A percentile compares a stretch with the other conserved stretches of the same genome.
These are phyloP conservation scores for Alca torda DNA, from an alignment of 2,797 vertebrate species.

Conservation along the genomic window DNA sequence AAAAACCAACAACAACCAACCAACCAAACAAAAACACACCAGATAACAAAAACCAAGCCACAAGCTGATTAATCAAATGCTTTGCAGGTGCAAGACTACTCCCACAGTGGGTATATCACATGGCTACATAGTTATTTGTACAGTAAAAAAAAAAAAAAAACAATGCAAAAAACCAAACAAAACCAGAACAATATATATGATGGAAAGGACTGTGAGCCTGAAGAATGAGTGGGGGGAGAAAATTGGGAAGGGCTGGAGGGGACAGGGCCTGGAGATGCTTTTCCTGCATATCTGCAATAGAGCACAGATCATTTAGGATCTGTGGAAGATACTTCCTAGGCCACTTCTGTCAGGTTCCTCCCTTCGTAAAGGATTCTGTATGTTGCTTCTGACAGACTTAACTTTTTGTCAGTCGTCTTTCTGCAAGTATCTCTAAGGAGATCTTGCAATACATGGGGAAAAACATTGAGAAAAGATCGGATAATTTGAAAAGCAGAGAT, in stretches of 20 bases:
- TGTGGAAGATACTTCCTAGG: neutral
- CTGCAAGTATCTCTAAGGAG: neutral
- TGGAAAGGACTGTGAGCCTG: neutral
- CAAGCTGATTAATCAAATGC: neutral
- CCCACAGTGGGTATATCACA: neutral
- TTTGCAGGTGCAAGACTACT: neutral
- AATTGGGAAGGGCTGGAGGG: neutral
- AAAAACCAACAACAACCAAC: neutral
- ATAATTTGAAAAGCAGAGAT: neutral
- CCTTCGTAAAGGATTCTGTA: neutral
- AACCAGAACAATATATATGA: neutral
- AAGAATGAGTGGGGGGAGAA: neutral
- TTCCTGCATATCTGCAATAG: neutral
- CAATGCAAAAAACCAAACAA: neutral
- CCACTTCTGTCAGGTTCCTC: neutral
- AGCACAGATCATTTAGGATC: neutral
- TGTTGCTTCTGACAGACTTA: neutral
- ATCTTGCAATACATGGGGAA: neutral
- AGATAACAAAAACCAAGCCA: neutral
- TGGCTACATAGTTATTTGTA: neutral
- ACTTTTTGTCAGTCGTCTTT: neutral
- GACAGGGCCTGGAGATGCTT: neutral
- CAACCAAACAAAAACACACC: neutral
- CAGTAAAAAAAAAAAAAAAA: neutral
- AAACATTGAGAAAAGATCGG: neutral